Base-by-base conservation (phyloP, 2,888 invertebrate genomes). In the Hypolimnas misippus region DNA sequence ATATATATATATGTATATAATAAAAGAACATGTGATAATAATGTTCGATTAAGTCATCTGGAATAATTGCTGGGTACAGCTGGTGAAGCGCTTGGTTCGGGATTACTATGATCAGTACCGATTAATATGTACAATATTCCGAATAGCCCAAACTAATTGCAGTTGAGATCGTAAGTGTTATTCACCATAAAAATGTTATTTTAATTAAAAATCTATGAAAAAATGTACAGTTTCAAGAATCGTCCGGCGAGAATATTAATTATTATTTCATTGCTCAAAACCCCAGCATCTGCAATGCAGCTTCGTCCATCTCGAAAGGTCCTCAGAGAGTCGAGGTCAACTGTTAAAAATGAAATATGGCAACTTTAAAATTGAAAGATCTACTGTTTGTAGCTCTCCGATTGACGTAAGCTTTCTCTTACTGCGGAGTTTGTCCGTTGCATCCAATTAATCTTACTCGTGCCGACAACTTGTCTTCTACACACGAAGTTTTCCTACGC, bases 201-300 rank as follows among this genome's bases (percentile, higher is more conserved):
- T 49, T 49, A 25, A n/a, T 49, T 2, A n/a, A 25, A n/a, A 29
- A 14, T 25, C 10, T 49, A 49, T 49, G 4, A 0, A 0, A 14
- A 7, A 14, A 49, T 35, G 25, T 52, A 40, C 31, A 58, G 16
- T 57, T 63, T 63, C 58, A 44, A 56, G 57, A 63, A 62, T 65
- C 68, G 68, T 68, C 56, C 63, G 54, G 17, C 33, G 49, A 54
- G 56, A 61, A 38, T 59, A 61, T 62, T 65, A 63, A 61, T 65
- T 57, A 67, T 64, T 67, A 67, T 68, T 62, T 60, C 44, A n/a
- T 65, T 63, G 57, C 63, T 60, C 60, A 54, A 56, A 57, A 56
- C 57, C 46, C 63, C 62, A 61, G 65, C 68, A 68, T 70, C 70
- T 68, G 70, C 70, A 70, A 55, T 70, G 68, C 70, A 70, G 70